Percentiles rank a stretch among this genome's conserved stretches.
Conservation (phyloP, 64 coral and sea anemone species). For the Montipora foliosa region DNA sequence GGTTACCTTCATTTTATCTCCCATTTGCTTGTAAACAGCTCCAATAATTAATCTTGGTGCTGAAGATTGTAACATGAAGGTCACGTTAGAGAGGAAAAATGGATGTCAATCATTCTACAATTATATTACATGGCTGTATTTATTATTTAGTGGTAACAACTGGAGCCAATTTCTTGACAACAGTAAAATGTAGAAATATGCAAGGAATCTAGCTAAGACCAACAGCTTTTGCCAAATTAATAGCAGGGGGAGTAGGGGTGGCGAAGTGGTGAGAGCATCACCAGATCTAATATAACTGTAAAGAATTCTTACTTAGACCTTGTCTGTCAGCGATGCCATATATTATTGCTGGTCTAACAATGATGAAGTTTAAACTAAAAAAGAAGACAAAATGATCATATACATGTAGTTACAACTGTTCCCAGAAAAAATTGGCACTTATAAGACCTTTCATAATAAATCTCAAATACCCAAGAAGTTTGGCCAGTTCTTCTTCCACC, state of each 20-base stretch:
- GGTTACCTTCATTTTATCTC: constrained; percentile 88
- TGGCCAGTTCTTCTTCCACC: constrained; percentile 87
- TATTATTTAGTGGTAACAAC: too few relatives aligned
- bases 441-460: too few relatives aligned
- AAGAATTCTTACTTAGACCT: constrained; percentile 85
- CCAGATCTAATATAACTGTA: not conserved
- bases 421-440: not conserved
- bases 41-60: constrained; percentile 94
- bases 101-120: too few relatives aligned
- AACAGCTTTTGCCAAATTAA: too few relatives aligned
- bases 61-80: constrained; percentile 21
- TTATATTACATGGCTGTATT: too few relatives aligned
- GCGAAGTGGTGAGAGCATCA: too few relatives aligned
- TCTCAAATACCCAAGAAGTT: constrained; percentile 81
- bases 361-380: constrained; percentile 90
- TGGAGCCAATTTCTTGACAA: too few relatives aligned
- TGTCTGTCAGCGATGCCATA: constrained; percentile 91
- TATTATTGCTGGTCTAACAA: constrained; percentile 92
- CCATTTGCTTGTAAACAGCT: constrained; percentile 95
- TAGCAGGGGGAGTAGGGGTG: too few relatives aligned
- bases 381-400: not conserved
- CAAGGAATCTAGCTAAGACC: too few relatives aligned
- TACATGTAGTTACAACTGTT: not conserved
- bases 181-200: too few relatives aligned
- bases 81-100: too few relatives aligned